A percentile compares a stretch with the other conserved stretches of the same genome.
These are phyloP conservation scores for Holocentrus rufus DNA, from an alignment of 2,797 vertebrate species.

Conservation along the genomic window DNA sequence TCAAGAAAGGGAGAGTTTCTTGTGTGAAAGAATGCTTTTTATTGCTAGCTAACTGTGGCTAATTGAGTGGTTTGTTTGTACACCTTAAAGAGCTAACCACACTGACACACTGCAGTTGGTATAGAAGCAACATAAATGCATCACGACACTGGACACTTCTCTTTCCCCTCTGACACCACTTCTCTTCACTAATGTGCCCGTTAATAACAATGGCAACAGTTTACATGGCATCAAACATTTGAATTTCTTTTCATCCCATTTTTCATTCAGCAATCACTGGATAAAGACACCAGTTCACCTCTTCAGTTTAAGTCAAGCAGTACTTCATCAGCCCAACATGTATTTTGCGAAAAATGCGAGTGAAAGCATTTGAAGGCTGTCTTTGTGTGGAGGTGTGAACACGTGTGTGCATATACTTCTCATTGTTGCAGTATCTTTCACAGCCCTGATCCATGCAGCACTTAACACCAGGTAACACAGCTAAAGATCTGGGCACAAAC, in stretches of 20 bases:
- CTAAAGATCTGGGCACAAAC: slow-evolving; percentile 30
- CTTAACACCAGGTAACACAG: slow-evolving; percentile 6
- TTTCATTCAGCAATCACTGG: background rate
- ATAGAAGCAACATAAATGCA: no score
- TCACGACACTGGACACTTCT: no score
- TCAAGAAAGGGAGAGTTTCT: background rate
- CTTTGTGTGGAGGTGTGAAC: background rate
- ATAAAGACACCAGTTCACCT: no score
- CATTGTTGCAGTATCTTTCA: slow-evolving; percentile 1
- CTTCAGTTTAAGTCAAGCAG: background rate
- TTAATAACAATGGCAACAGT: no score
- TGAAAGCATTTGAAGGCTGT: background rate
- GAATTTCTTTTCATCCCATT: background rate
- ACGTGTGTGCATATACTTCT: background rate
- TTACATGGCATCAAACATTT: no score
- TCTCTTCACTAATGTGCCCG: no score
- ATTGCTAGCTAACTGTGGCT: no score
- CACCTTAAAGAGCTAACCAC: no score
- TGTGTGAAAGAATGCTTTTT: no score
- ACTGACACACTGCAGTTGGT: no score
- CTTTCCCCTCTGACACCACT: no score
- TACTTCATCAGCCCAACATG: background rate
- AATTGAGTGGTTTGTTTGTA: no score
- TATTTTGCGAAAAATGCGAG: background rate
- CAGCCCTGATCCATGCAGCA: background rate